Evolutionary conservation across 1,140 invertebrate genomes (phyloP), one percentile per base, ranked within the genome.

Genomic region (Drosophila triauraria): DNA sequence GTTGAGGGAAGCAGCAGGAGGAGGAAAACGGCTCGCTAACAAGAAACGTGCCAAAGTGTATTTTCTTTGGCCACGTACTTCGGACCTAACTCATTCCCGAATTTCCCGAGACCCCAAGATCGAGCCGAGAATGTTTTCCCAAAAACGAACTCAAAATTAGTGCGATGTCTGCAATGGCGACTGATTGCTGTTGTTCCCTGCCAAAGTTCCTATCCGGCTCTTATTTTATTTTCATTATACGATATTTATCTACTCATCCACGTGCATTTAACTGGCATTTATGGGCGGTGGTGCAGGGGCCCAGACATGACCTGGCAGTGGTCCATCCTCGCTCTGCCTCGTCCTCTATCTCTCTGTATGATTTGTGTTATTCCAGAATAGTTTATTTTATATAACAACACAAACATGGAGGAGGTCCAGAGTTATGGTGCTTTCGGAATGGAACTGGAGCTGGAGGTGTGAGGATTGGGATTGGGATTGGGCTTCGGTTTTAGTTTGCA

Each of bases 231-330:
- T 90, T 90, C 85, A 90, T 90, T 90, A 90, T 90, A 90, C 81
- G 78, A 90, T 90, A 90, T 90, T 90, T 90, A 90, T 90, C 86
- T 90, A 85, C 85, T 90, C 86, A 85, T 90, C 85, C 85, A 90
- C 81, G 78, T 90, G 85, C 85, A 90, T 76, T 90, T 88, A 87
- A 78, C 76, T 69, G 72, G 63, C 83, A 80, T 77, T 87, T 87
- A 82, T 78, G 56, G 65, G 35, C 43, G 59, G 38, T 23, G 30
- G n/a, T 4, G 46, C 10, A 30, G 44, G 27, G 35, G 17, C 2
- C 13, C 20, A 35, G 54, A 58, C 65, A 70, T 40, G 57, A 72
- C 72, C 61, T 82, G 80, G 80, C 63, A 46, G 43, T n/a, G 25
- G 63, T 77, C 80, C 74, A 82, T 51, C 10, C 32, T 32, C n/a